Percentiles rank a stretch among this genome's conserved stretches.
Evolutionary conservation across 1,140 invertebrate species (phyloP).

Genomic region (Pararge aegeria): DNA sequence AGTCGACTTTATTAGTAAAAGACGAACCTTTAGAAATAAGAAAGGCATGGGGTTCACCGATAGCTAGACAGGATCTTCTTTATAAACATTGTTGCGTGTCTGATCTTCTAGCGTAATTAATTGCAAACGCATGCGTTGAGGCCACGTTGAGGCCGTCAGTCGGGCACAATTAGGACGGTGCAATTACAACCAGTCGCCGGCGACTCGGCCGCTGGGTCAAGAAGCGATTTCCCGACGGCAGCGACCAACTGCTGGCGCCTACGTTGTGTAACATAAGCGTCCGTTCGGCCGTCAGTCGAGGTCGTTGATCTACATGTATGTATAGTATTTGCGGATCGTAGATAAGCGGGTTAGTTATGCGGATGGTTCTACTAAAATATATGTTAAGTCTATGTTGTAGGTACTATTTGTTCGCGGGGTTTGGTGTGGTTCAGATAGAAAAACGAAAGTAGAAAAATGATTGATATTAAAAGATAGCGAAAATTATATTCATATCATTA

Average conservation of each 20-base stretch:
- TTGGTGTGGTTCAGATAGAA: not conserved
- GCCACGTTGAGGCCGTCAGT: conserved; percentile 51
- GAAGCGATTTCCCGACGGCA: conserved; percentile 67
- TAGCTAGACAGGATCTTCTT: conserved; percentile 52
- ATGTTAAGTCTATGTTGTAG: not conserved
- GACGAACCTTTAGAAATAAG: no score
- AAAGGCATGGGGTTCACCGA: no score
- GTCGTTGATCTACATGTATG: conserved; percentile 65
- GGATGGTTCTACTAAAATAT: conserved; percentile 11
- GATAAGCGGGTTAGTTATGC: conserved; percentile 16
- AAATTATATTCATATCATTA: no score
- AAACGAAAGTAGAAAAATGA: no score
- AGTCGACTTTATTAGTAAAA: no score
- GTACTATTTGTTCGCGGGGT: no score
- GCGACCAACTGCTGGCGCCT: conserved; percentile 58
- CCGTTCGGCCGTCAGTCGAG: conserved; percentile 58
- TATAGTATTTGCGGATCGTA: conserved; percentile 38
- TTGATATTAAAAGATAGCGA: no score
- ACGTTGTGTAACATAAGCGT: conserved; percentile 67
- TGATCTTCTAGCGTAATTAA: conserved; percentile 50
- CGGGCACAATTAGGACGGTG: conserved; percentile 67
- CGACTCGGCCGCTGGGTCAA: conserved; percentile 66
- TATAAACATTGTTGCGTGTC: conserved; percentile 60
- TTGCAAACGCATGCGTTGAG: conserved; percentile 51
- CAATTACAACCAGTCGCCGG: conserved; percentile 60